Conservation (phyloP, 2,797 vertebrate species). For the Lemur catta region DNA sequence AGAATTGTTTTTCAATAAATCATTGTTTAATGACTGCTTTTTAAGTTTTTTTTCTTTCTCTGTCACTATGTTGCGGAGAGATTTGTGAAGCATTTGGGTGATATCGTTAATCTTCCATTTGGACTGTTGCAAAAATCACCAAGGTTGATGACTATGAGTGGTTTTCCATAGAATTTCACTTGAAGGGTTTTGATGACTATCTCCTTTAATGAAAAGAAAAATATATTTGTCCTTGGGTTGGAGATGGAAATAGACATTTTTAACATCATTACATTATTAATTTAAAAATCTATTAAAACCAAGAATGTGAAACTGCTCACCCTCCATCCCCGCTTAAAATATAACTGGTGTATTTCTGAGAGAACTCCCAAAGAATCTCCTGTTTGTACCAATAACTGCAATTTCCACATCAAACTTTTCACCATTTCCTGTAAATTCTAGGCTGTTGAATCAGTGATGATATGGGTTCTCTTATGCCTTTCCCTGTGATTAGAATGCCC, state of each 20-base stretch:
- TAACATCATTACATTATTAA: not conserved
- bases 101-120: not conserved
- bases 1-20: not conserved
- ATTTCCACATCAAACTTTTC: not conserved
- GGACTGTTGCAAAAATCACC: not conserved
- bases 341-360: not conserved
- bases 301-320: not conserved
- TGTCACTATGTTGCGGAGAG: not conserved
- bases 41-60: not conserved
- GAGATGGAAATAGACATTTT: not conserved
- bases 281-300: not conserved
- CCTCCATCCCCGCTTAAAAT: not conserved
- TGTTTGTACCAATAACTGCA: not conserved
- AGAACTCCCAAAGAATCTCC: not conserved
- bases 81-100: not conserved
- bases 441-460: not conserved
- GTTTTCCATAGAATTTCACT: not conserved
- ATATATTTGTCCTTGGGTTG: not conserved
- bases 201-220: conserved; percentile 21
- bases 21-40: not conserved
- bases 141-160: not conserved
- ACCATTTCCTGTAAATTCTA: not conserved
- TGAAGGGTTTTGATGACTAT: not conserved
- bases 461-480: not conserved
- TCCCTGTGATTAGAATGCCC: not conserved